Evolutionary conservation across 2,888 invertebrate species (phyloP).

Genomic region (Polymixis flavicincta): DNA sequence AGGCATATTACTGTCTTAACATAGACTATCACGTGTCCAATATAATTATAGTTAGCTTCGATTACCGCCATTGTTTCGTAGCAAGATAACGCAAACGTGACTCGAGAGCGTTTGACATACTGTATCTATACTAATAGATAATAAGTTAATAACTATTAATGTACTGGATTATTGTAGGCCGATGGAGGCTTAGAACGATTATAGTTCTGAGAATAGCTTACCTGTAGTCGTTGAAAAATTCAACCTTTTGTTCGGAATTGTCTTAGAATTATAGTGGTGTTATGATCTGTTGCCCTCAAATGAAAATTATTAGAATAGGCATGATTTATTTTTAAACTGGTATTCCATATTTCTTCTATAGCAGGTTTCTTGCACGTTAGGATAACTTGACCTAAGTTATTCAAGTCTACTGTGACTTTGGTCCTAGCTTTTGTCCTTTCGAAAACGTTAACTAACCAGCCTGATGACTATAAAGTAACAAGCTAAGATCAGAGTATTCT

Average conservation of each 20-base stretch:
- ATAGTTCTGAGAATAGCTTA: not conserved
- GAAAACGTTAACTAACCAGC: not conserved
- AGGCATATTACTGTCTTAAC: conserved; percentile 9
- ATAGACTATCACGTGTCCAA: conserved; percentile 52
- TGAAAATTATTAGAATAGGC: not conserved
- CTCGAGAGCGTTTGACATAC: conserved; percentile 35
- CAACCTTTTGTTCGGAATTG: conserved; percentile 10
- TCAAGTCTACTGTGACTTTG: not conserved
- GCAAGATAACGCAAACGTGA: conserved; percentile 62
- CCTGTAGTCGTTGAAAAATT: conserved; percentile 13
- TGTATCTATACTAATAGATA: conserved; percentile 51
- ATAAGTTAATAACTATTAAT: conserved; percentile 29
- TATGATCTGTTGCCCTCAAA: not conserved
- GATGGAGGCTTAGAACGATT: conserved; percentile 21
- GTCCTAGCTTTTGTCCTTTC: not conserved
- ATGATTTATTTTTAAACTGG: not conserved
- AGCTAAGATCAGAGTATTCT: not conserved
- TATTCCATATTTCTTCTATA: too few relatives aligned
- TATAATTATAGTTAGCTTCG: conserved; percentile 40
- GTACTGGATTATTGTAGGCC: conserved; percentile 32
- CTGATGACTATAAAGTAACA: not conserved
- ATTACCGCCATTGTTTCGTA: conserved; percentile 55
- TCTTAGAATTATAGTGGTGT: not conserved
- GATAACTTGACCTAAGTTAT: not conserved
- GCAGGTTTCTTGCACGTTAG: fast-evolving